Base-by-base conservation (phyloP, 2,113 vertebrate genomes). In the Tamias sibiricus region DNA sequence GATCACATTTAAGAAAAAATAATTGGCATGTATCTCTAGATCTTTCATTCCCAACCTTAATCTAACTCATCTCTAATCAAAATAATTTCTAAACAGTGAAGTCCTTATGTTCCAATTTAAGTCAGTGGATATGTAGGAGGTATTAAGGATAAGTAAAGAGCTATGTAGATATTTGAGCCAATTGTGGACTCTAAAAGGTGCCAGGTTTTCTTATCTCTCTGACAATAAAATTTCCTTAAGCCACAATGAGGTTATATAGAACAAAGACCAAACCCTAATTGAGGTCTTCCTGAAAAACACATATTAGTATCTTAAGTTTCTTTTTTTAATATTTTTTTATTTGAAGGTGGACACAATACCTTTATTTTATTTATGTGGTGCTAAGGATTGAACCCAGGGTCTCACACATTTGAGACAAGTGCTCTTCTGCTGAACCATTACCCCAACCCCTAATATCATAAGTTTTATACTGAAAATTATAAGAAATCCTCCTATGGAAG, bases 401-500 rank as follows among this genome's bases (percentile, higher is more conserved):
- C n/a, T n/a, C n/a, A n/a, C n/a, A n/a, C n/a, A n/a, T n/a, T n/a
- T n/a, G n/a, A n/a, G n/a, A n/a, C n/a, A n/a, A n/a, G n/a, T n/a
- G n/a, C n/a, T n/a, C n/a, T n/a, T n/a, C n/a, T n/a, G n/a, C n/a
- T n/a, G n/a, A n/a, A n/a, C n/a, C n/a, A n/a, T n/a, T n/a, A n/a
- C n/a, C n/a, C n/a, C n/a, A n/a, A n/a, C n/a, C n/a, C n/a, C n/a
- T 97, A 97, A 84, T 88, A 97, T 71, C 74, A 81, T 96, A 97
- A 97, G 82, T 90, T 87, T 77, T 92, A 11, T 87, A 84, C 77
- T 85, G 80, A 96, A 98, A 98, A 98, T 98, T 97, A 98, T 86
- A 95, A 98, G 98, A 98, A 97, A 96, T 98, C 97, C 97, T 97
- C 71, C 40, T 93, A 90, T 97, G 96, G 97, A 88, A 96, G 44